Evolutionary conservation across 2,797 vertebrate species (phyloP).

Genomic region (Crax fasciolata): DNA sequence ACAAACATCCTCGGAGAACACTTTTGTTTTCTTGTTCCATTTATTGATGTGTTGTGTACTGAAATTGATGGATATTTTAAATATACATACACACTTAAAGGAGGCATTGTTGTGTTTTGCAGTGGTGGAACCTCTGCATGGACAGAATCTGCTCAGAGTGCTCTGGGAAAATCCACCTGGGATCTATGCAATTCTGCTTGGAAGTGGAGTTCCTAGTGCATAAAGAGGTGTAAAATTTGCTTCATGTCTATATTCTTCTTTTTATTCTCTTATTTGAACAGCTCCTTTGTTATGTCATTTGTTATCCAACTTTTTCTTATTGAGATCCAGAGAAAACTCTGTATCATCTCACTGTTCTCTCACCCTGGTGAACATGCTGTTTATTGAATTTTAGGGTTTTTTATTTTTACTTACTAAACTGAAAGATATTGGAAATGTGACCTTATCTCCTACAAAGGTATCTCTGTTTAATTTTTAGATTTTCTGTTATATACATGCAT

Average conservation of each 20-base stretch:
- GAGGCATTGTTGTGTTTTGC: not conserved
- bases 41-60: not conserved
- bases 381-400: not conserved
- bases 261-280: not conserved
- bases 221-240: not conserved
- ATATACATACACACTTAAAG: not conserved
- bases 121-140: accelerated
- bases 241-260: not conserved
- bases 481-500: not conserved
- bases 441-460: not conserved
- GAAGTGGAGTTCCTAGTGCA: not conserved
- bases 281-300: not conserved
- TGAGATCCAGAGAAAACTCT: not conserved
- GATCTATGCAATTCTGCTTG: accelerated
- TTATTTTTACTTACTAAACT: not conserved
- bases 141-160: not conserved
- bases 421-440: slow-evolving; percentile 18
- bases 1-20: not conserved
- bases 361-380: not conserved
- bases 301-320: not conserved
- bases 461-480: not conserved
- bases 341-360: not conserved
- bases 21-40: not conserved
- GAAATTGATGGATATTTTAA: not conserved
- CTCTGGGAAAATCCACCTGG: not conserved